Evolutionary conservation across 2,888 invertebrate genomes (phyloP).

Genomic region (Cosmia trapezina): DNA sequence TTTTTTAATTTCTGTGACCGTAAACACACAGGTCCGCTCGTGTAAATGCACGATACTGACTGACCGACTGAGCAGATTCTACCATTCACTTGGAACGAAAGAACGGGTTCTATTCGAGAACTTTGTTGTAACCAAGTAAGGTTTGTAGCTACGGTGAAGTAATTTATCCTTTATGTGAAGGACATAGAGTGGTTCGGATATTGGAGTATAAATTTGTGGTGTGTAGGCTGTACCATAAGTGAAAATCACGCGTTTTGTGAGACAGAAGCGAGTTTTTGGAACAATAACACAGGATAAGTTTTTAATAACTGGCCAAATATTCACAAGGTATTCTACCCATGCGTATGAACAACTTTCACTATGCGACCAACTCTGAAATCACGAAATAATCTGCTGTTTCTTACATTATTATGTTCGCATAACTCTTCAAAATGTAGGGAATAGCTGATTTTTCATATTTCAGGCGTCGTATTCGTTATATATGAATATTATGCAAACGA

Average conservation of each 20-base stretch:
- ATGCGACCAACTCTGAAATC: too few relatives aligned
- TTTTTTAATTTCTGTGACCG: conserved; percentile 65
- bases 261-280: conserved; percentile 9
- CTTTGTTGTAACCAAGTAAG: conserved; percentile 40
- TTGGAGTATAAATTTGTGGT: conserved; percentile 13
- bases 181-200: conserved; percentile 9
- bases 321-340: too few relatives aligned
- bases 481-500: too few relatives aligned
- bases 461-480: too few relatives aligned
- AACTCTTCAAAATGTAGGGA: too few relatives aligned
- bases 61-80: conserved; percentile 48
- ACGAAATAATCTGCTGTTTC: too few relatives aligned
- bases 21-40: conserved; percentile 62
- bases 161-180: conserved; percentile 38
- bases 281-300: too few relatives aligned
- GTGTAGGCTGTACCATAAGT: conserved; percentile 35
- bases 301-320: too few relatives aligned
- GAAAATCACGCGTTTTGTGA: conserved; percentile 8
- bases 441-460: too few relatives aligned
- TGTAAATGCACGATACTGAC: conserved; percentile 63
- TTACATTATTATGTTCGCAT: too few relatives aligned
- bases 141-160: conserved; percentile 15
- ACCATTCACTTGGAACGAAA: conserved; percentile 59
- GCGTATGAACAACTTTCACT: too few relatives aligned
- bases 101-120: conserved; percentile 55